phyloP scores from a whole-genome alignment of 2,797 vertebrate genomes.

The Spheniscus humboldti region DNA sequence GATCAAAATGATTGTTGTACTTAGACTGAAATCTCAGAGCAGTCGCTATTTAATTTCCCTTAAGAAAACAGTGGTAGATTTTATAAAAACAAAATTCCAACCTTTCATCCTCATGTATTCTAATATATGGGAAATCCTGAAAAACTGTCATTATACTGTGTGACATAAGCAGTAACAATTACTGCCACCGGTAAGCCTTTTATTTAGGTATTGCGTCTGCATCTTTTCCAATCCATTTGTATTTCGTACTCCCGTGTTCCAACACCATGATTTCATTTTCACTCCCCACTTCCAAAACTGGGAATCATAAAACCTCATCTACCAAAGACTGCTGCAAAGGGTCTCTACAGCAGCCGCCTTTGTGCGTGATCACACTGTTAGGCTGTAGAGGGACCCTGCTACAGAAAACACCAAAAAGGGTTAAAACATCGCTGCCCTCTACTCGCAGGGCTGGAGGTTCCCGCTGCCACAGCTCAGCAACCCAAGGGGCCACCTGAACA shows the following conservation, averaged over 20 bases:
- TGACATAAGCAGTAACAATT: neutral
- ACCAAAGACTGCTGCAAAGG: neutral
- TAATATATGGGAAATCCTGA: neutral
- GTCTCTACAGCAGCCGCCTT: neutral
- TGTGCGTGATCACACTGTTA: rapidly evolving
- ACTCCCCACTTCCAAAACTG: neutral
- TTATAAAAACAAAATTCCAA: neutral
- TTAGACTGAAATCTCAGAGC: neutral
- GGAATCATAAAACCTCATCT: neutral
- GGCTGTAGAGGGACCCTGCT: neutral
- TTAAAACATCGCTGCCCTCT: neutral
- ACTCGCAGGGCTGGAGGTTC: neutral
- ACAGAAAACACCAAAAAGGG: neutral
- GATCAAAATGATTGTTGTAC: constrained; percentile 27
- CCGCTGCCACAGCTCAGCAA: neutral
- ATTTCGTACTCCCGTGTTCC: neutral
- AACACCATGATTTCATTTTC: neutral
- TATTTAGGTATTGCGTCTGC: neutral
- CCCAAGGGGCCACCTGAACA: neutral
- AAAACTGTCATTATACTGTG: neutral
- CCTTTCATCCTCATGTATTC: neutral
- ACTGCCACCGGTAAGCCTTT: neutral
- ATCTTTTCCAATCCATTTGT: neutral
- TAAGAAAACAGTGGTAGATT: neutral
- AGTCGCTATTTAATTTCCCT: neutral